Base-by-base conservation (phyloP, 2,113 vertebrate genomes). In the Lycaon pictus region DNA sequence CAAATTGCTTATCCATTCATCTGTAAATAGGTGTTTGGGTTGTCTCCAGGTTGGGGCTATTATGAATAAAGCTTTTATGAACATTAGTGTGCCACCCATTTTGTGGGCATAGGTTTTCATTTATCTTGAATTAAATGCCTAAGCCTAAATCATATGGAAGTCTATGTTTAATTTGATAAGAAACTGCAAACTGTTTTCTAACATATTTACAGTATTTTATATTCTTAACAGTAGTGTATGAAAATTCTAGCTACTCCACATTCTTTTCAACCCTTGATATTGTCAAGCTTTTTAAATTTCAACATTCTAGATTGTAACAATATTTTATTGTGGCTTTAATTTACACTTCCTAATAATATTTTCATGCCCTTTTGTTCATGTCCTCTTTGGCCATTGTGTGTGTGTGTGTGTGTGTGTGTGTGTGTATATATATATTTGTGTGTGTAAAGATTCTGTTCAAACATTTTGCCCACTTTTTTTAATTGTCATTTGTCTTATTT, bases 121-220 rank as follows among this genome's bases (percentile, higher is more conserved):
- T 88, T 74, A 63, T 81, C 72, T 63, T 56, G 35, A 48, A 22
- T 79, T 48, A 77, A 69, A 79, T 25, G 58, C 1, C 37, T 29
- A 48, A 81, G 15, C 3, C 15, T 32, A 17, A 76, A 25, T 80
- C 29, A 56, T 48, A 86, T 86, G 65, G 43, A 87, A 79, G 17
- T 55, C 29, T 71, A 76, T 48, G 37, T 62, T 92, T 60, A 88
- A 90, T 53, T 96, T 87, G 63, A 51, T n/a, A 90, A 82, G 56
- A 90, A 76, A 85, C 32, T 72, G 63, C 10, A 51, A 89, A 76
- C 15, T 22, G 37, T 92, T 94, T 95, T 60, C 72, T 72, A 60
- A 89, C 84, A 58, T 35, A 65, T 7, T 72, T 85, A 55, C 2
- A 94, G 10, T 43, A 72, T 77, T 93, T 94, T 58, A 82, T 35